A percentile compares a stretch with the other conserved stretches of the same genome.
phyloP scores from a whole-genome alignment of 2,888 invertebrate genomes.

The Operophtera brumata region DNA sequence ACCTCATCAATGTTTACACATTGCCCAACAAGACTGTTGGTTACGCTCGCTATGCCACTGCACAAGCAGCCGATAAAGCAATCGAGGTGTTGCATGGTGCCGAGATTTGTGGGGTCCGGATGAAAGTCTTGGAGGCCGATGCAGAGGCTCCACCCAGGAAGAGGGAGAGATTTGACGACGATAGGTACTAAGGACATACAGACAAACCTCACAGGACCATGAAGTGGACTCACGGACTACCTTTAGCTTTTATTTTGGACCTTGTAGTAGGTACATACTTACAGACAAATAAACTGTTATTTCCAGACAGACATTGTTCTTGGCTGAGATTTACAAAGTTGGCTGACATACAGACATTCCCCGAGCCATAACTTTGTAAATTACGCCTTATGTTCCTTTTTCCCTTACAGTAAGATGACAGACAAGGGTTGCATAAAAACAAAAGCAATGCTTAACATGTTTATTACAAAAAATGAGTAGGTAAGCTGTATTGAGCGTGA shows the following conservation, averaged over 20 bases:
- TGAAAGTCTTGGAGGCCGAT: slow-evolving; percentile 95
- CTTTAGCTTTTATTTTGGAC: slow-evolving; percentile 31
- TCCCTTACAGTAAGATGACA: slow-evolving; percentile 2
- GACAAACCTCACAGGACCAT: slow-evolving; percentile 10
- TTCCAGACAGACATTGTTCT: slow-evolving; percentile 42
- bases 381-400: not conserved
- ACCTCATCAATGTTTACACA: slow-evolving; percentile 94
- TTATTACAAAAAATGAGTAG: slow-evolving; percentile 26
- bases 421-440: slow-evolving; percentile 5
- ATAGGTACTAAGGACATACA: slow-evolving; percentile 27
- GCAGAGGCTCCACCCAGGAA: slow-evolving; percentile 70
- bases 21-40: slow-evolving; percentile 95
- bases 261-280: slow-evolving; percentile 25
- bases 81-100: slow-evolving; percentile 88
- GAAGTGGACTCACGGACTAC: slow-evolving; percentile 1
- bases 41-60: slow-evolving; percentile 91
- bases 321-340: slow-evolving; percentile 23
- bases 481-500: not conserved
- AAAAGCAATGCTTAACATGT: slow-evolving; percentile 5
- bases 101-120: slow-evolving; percentile 90
- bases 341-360: slow-evolving; percentile 18
- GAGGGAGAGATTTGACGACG: slow-evolving; percentile 39
- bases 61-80: slow-evolving; percentile 87
- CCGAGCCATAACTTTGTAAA: slow-evolving; percentile 17
- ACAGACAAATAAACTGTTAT: slow-evolving; percentile 42